Percentiles rank a stretch among this genome's conserved stretches.
phyloP scores from a whole-genome alignment of 2,113 vertebrate species.

The Acrocephalus arundinaceus region DNA sequence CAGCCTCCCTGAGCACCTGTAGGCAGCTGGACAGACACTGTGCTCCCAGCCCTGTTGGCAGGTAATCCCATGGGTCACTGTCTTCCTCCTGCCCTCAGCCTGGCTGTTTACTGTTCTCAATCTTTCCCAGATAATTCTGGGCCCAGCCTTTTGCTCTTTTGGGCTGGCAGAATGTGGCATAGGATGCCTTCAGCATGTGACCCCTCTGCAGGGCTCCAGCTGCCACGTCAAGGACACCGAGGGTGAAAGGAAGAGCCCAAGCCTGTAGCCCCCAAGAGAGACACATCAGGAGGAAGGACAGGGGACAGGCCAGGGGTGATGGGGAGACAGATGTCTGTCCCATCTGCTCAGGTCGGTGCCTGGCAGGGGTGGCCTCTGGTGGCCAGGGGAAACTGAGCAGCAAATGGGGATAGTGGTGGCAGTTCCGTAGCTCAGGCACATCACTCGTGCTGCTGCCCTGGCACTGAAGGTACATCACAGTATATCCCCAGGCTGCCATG shows the following conservation, averaged over 20 bases:
- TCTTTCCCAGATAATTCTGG: neutral
- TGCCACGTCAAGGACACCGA: neutral
- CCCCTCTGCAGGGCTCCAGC: neutral
- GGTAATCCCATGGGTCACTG: neutral
- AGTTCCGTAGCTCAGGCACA: neutral
- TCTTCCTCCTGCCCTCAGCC: neutral
- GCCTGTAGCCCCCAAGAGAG: neutral
- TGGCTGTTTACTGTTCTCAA: fast-evolving
- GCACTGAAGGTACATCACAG: too few relatives aligned
- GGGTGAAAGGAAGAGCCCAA: neutral
- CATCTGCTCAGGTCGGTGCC: slow-evolving; percentile 73
- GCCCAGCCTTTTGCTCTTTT: neutral
- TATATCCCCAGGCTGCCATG: neutral
- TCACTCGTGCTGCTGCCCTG: neutral
- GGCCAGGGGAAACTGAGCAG: neutral
- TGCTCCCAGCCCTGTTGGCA: neutral
- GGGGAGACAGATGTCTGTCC: slow-evolving; percentile 45
- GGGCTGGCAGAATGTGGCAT: neutral
- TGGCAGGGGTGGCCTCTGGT: neutral
- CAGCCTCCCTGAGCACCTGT: fast-evolving
- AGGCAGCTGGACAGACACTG: neutral
- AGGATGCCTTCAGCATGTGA: neutral
- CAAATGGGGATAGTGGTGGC: neutral
- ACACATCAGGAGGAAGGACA: fast-evolving
- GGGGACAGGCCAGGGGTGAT: neutral